Evolutionary conservation across 2,888 invertebrate genomes (phyloP), one percentile per base, ranked within the genome.

Genomic region (Willowsia nigromaculata): DNA sequence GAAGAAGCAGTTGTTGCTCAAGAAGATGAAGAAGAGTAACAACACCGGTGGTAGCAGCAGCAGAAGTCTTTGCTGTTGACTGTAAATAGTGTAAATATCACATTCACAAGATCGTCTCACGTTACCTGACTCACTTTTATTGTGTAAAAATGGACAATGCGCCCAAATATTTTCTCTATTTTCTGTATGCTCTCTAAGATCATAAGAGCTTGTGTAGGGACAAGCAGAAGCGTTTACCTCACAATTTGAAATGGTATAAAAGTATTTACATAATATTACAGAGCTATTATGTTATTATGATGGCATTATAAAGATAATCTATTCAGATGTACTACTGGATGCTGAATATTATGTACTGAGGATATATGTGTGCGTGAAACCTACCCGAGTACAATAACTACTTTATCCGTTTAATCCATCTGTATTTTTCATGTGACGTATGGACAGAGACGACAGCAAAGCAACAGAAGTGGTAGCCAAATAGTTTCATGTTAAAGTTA

Each of bases 281-380:
- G 53, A 87, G 81, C 62, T 74, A 87, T 87, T 87, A 87, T 87
- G 74, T 74, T 87, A 87, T 87, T 87, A 87, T 81, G 47, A 81
- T 15, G 30, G 56, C 62, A 37, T 59, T 87, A 82, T 82, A 82
- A 50, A 53, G 87, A 87, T 87, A 87, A 87, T 87, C 87, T 82
- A 50, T 82, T 87, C 74, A 71, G 47, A 59, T 74, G 56, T 47
- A 65, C 87, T 74, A 82, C 87, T 81, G 27, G 62, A 40, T 25
- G 30, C 22, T 22, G 56, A 50, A 22, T 18, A 22, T 59, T 22
- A 6, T 43, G n/a, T n/a, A n/a, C n/a, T n/a, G n/a, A n/a, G n/a
- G n/a, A n/a, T n/a, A n/a, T n/a, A n/a, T n/a, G 9, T 65, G 27
- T 47, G 13, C 33, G 22, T 47, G 22, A n/a, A 59, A 18, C 47